These are phyloP conservation scores for Philotrypesis tridentata DNA, from an alignment of 1,140 invertebrate genomes.

Conservation along the genomic window DNA sequence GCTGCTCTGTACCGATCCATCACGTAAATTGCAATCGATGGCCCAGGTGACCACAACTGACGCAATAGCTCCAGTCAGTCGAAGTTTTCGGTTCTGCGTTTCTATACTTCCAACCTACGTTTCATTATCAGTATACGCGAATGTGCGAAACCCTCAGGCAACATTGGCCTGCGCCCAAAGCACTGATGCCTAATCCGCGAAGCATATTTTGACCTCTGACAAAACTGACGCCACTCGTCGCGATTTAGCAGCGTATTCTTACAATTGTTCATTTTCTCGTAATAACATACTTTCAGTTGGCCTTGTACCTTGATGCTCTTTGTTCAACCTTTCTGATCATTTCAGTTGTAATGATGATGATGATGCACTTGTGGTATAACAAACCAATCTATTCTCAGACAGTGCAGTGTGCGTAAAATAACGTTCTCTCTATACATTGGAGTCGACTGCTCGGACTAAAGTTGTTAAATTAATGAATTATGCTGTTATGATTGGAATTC, in stretches of 20 bases:
- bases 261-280: no score
- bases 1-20: conserved; percentile 18
- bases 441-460: no score
- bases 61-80: neutral
- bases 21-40: conserved; percentile 41
- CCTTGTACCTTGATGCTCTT: no score
- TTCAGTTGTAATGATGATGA: neutral
- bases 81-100: neutral
- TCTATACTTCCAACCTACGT: conserved; percentile 28
- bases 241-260: no score
- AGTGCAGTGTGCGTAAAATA: no score
- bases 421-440: neutral
- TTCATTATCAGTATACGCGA: conserved; percentile 38
- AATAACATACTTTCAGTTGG: no score
- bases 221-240: no score
- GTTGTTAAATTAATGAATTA: no score
- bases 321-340: no score
- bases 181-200: conserved; percentile 2
- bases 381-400: no score
- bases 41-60: conserved; percentile 11
- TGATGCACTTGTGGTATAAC: neutral
- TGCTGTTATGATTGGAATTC: no score
- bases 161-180: conserved; percentile 1
- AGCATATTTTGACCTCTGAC: no score
- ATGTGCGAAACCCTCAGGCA: neutral